A percentile compares a stretch with the other conserved stretches of the same genome.
phyloP scores from a whole-genome alignment of 2,797 vertebrate species.

The Acridotheres tristis region DNA sequence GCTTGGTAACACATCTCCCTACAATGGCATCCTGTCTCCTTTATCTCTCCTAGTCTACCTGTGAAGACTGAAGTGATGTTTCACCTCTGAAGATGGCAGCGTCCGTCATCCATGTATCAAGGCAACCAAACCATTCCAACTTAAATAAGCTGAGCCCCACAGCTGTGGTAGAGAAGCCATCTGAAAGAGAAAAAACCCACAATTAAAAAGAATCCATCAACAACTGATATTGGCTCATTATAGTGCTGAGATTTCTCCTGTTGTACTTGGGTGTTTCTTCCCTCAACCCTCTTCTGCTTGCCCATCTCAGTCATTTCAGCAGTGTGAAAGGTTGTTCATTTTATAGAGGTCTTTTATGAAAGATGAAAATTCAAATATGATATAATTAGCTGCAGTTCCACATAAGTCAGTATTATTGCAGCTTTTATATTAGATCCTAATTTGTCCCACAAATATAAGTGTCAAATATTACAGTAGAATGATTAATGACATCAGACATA shows the following conservation, averaged over 20 bases:
- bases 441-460: neutral
- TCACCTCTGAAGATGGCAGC: neutral
- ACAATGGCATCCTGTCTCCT: neutral
- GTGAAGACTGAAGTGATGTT: neutral
- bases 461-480: conserved; percentile 4
- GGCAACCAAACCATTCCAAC: neutral
- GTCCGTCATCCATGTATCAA: fast-evolving
- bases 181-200: neutral
- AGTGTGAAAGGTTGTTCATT: neutral
- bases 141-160: neutral
- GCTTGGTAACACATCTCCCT: neutral
- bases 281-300: neutral
- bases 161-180: neutral
- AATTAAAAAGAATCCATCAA: neutral
- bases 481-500: neutral
- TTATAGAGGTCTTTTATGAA: neutral
- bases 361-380: conserved; percentile 28
- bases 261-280: neutral
- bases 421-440: conserved; percentile 2
- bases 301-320: neutral
- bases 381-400: conserved; percentile 30
- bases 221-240: neutral
- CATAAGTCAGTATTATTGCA: conserved; percentile 11
- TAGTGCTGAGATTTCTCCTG: neutral
- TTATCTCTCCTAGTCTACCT: neutral